phyloP scores from a whole-genome alignment of 2,888 invertebrate genomes.

The Limnephilus lunatus region DNA sequence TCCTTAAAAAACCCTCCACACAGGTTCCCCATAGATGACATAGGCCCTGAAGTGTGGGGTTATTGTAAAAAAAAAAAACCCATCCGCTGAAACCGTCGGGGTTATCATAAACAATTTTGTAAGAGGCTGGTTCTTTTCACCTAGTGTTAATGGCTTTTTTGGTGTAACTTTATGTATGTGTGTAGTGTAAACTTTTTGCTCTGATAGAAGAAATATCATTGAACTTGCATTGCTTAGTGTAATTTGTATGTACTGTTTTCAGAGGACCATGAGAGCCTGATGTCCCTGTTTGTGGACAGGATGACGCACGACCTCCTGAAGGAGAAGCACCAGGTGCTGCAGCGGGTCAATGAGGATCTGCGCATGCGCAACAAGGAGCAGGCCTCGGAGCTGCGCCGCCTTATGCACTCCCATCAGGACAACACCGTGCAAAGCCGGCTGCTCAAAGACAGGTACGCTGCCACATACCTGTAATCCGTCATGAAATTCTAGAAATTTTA shows the following conservation, averaged over 20 bases:
- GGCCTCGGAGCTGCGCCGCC: constrained; percentile 68
- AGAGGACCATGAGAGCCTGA: constrained; percentile 68
- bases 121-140: no score
- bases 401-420: constrained; percentile 69
- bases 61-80: no score
- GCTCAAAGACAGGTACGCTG: constrained; percentile 66
- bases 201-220: not conserved
- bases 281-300: constrained; percentile 74
- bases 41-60: no score
- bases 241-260: constrained; percentile 10
- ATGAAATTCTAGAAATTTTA: not conserved
- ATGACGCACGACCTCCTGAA: constrained; percentile 76
- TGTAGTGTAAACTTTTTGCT: not conserved
- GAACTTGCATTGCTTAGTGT: not conserved
- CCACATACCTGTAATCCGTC: not conserved
- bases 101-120: no score
- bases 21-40: no score
- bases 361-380: constrained; percentile 76
- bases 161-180: no score
- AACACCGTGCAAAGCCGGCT: constrained; percentile 69
- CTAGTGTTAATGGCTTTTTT: no score
- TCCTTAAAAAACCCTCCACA: no score
- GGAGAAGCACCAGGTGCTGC: constrained; percentile 74
- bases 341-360: constrained; percentile 73
- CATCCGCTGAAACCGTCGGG: no score